Conservation (phyloP, 1,140 invertebrate species). For the Vanessa tameamea region DNA sequence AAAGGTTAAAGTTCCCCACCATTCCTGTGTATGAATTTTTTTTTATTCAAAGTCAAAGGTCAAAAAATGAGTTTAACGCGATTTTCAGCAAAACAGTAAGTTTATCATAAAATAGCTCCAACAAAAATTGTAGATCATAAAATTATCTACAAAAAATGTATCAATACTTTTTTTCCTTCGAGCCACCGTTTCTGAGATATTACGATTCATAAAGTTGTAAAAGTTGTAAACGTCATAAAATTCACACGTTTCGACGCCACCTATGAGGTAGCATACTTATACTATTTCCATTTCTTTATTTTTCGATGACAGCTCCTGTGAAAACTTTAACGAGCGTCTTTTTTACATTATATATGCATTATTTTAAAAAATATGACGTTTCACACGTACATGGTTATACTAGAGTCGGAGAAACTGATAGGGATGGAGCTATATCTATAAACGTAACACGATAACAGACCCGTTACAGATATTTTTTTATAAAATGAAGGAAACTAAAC, state of each 20-base stretch:
- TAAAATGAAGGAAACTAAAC: too few species aligned
- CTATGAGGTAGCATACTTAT: too few species aligned
- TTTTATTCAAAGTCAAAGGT: neutral
- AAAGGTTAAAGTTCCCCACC: neutral
- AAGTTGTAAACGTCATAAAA: neutral
- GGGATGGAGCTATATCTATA: too few species aligned
- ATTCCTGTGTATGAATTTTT: neutral
- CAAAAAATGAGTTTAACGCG: neutral
- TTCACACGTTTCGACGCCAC: neutral
- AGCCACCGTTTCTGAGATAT: neutral
- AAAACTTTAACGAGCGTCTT: too few species aligned
- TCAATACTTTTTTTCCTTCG: neutral
- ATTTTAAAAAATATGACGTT: too few species aligned
- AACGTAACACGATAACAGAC: too few species aligned
- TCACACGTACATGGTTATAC: too few species aligned
- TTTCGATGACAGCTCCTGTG: too few species aligned
- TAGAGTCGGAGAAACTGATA: too few species aligned
- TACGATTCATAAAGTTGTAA: neutral
- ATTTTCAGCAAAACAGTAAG: neutral
- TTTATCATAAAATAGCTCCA: neutral
- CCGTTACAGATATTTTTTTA: too few species aligned
- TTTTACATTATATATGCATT: too few species aligned
- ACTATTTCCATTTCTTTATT: too few species aligned
- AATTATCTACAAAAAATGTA: neutral
- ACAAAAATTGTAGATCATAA: conserved; percentile 1